These are phyloP conservation scores for Anoplophora glabripennis DNA, from an alignment of 1,140 invertebrate species.

Conservation along the genomic window DNA sequence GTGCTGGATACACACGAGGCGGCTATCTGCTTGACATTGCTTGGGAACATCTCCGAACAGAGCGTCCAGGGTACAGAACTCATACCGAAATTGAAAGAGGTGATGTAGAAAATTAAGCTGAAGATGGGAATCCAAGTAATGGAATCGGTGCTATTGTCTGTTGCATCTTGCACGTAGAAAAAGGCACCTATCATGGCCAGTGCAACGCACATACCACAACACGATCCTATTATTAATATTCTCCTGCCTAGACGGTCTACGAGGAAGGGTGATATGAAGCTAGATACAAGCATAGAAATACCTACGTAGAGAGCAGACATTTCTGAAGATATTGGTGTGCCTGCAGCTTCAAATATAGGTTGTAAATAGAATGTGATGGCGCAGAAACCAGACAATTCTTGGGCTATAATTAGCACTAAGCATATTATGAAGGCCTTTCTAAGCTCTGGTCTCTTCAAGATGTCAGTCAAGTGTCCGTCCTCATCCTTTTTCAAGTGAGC, in stretches of 20 bases:
- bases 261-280: slow-evolving; percentile 57
- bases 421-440: slow-evolving; percentile 68
- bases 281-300: slow-evolving; percentile 57
- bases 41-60: slow-evolving; percentile 70
- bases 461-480: slow-evolving; percentile 17
- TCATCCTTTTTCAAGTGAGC: slow-evolving; percentile 1
- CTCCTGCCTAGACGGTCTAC: slow-evolving; percentile 70
- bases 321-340: slow-evolving; percentile 54
- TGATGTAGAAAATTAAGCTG: slow-evolving; percentile 63
- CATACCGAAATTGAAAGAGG: slow-evolving; percentile 65
- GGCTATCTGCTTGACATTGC: slow-evolving; percentile 64
- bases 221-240: slow-evolving; percentile 64
- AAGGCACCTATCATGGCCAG: slow-evolving; percentile 58
- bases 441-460: slow-evolving; percentile 53
- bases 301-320: slow-evolving; percentile 73
- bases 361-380: slow-evolving; percentile 77
- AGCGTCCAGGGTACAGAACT: slow-evolving; percentile 68
- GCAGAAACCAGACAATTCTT: slow-evolving; percentile 77
- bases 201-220: slow-evolving; percentile 52
- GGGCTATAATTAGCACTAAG: slow-evolving; percentile 65
- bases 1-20: slow-evolving; percentile 64
- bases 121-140: slow-evolving; percentile 61
- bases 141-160: slow-evolving; percentile 36
- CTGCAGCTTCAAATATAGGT: slow-evolving; percentile 64
- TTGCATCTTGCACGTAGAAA: slow-evolving; percentile 55